A percentile compares a stretch with the other conserved stretches of the same genome.
These are phyloP conservation scores for Rhopalosiphum nymphaeae DNA, from an alignment of 2,888 invertebrate species.

Conservation along the genomic window DNA sequence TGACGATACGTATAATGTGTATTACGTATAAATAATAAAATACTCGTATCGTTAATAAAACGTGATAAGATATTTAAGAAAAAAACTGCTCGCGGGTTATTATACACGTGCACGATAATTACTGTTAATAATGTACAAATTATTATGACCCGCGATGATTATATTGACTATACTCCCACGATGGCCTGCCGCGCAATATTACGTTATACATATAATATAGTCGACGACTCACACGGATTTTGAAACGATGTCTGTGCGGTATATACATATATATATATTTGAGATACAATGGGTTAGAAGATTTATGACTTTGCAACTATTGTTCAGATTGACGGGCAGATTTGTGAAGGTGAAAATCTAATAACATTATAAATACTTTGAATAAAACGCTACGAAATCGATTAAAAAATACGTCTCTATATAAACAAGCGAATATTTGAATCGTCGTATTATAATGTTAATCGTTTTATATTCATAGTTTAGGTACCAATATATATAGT, in stretches of 20 bases:
- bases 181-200: background rate
- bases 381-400: background rate
- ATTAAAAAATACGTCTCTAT: background rate
- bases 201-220: background rate
- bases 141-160: constrained; percentile 19
- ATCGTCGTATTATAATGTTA: background rate
- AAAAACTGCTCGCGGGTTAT: background rate
- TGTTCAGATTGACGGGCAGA: background rate
- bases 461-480: background rate
- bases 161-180: background rate
- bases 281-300: background rate
- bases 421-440: background rate
- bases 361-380: background rate
- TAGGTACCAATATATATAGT: background rate
- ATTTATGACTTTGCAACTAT: background rate
- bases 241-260: background rate
- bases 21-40: background rate
- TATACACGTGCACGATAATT: constrained; percentile 20
- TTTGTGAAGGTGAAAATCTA: constrained; percentile 4
- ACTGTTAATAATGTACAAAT: constrained; percentile 17
- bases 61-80: background rate
- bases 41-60: background rate
- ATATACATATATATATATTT: background rate
- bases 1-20: background rate
- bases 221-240: constrained; percentile 14